Base-by-base conservation (phyloP, 2,888 invertebrate species). In the Drosophila buzzatii region DNA sequence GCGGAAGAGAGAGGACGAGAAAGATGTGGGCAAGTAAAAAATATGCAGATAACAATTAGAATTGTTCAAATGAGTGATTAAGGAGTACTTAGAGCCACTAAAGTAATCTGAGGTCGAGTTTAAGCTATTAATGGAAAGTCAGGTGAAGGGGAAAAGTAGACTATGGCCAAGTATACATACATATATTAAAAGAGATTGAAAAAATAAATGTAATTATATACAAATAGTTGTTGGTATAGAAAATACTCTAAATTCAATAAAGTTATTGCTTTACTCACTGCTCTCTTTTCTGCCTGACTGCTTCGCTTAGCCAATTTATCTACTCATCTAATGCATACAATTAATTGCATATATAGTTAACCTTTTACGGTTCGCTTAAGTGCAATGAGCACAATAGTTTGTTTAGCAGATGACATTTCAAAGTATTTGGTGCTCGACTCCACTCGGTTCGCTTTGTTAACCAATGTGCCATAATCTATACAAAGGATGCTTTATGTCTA, bases 361-460 rank as follows among this genome's bases (percentile, higher is more conserved):
- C 51, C 51, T 49, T 7, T 45, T 35, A 47, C 35, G 45, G 53
- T 35, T 60, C n/a, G 23, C 42, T 9, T 10, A 20, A 70, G 44
- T 56, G 51, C 56, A 63, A 27, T 20, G 56, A 52, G 14, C 10
- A 56, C 56, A 63, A 52, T 35, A 56, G 41, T 63, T 44, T 62
- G 49, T 14, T 52, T 52, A 31, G 39, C 61, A 41, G 58, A 76
- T 52, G 73, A 72, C 73, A 57, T 53, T 20, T 27, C 39, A 41
- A 44, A 41, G 45, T 31, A 57, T 42, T 60, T 49, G 44, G 14
- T 35, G 59, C n/a, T 23, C 57, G 47, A 61, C 47, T 74, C 33
- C 39, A 49, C 23, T 20, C 41, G 41, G 23, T 16, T 35, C 16
- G 39, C 57, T 66, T 45, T 67, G 69, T 56, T 56, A 47, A 39